Percentiles rank a stretch among this genome's conserved stretches.
Evolutionary conservation across 2,888 invertebrate species (phyloP).

Genomic region (Isoperla grammatica): DNA sequence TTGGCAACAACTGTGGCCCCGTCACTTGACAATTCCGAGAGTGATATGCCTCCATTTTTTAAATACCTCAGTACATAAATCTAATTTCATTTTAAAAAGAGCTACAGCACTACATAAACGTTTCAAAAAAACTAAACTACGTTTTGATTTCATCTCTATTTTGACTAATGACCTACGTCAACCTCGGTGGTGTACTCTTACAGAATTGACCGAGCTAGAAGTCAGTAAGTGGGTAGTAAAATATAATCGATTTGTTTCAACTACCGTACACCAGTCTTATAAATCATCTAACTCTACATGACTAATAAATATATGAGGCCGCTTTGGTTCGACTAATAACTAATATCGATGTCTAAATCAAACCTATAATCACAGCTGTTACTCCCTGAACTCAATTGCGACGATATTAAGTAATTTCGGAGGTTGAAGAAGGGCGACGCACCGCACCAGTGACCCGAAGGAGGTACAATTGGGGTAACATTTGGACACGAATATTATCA

Average conservation of each 20-base stretch:
- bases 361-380: slow-evolving; percentile 23
- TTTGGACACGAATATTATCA: background rate
- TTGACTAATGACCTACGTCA: too few species aligned
- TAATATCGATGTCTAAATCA: slow-evolving; percentile 13
- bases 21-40: too few species aligned
- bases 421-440: slow-evolving; percentile 2
- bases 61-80: too few species aligned
- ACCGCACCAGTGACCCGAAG: slow-evolving; percentile 9
- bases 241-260: background rate
- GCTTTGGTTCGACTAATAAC: slow-evolving; percentile 27
- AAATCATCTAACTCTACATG: slow-evolving; percentile 2
- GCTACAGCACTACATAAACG: slow-evolving; percentile 8
- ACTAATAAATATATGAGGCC: slow-evolving; percentile 22
- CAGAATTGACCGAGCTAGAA: too few species aligned
- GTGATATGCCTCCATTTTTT: too few species aligned
- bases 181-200: too few species aligned
- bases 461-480: background rate
- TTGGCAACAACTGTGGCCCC: too few species aligned
- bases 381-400: slow-evolving; percentile 24
- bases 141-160: too few species aligned
- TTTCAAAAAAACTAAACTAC: slow-evolving; percentile 13
- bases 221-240: too few species aligned
- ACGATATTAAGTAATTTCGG: slow-evolving; percentile 6
- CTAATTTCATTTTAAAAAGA: too few species aligned
- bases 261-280: slow-evolving; percentile 21